Conservation (phyloP, 2,888 invertebrate genomes). For the Iphiclides podalirius region DNA sequence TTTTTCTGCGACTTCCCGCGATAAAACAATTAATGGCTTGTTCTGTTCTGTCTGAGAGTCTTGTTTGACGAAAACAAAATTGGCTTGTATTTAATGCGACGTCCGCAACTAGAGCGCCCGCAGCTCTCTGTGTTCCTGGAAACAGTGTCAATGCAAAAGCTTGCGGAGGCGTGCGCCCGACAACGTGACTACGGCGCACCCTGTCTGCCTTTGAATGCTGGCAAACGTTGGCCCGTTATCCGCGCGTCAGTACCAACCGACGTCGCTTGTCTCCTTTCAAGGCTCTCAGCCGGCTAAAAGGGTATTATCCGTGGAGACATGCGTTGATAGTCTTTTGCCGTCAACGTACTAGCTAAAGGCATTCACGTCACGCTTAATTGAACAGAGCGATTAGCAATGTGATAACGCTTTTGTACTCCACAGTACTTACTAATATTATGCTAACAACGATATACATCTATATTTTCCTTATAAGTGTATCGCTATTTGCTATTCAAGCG, state of each 20-base stretch:
- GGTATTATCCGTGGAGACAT: not conserved
- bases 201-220: slow-evolving; percentile 5
- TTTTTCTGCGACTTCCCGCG: too few relatives aligned
- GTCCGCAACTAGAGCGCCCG: not conserved
- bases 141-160: slow-evolving; percentile 13
- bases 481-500: too few relatives aligned
- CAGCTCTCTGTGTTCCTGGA: not conserved
- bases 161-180: not conserved
- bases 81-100: not conserved
- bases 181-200: not conserved
- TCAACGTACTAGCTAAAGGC: too few relatives aligned
- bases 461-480: too few relatives aligned
- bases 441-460: too few relatives aligned
- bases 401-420: too few relatives aligned
- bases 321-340: not conserved
- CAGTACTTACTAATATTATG: too few relatives aligned
- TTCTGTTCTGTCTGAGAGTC: too few relatives aligned
- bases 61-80: too few relatives aligned
- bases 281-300: not conserved
- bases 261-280: slow-evolving; percentile 4
- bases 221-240: not conserved
- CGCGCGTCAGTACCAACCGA: slow-evolving; percentile 2
- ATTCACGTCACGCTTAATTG: too few relatives aligned
- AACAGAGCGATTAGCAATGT: too few relatives aligned
- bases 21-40: too few relatives aligned